Evolutionary conservation across 1,140 invertebrate species (phyloP).

Genomic region (Triops cancriformis): DNA sequence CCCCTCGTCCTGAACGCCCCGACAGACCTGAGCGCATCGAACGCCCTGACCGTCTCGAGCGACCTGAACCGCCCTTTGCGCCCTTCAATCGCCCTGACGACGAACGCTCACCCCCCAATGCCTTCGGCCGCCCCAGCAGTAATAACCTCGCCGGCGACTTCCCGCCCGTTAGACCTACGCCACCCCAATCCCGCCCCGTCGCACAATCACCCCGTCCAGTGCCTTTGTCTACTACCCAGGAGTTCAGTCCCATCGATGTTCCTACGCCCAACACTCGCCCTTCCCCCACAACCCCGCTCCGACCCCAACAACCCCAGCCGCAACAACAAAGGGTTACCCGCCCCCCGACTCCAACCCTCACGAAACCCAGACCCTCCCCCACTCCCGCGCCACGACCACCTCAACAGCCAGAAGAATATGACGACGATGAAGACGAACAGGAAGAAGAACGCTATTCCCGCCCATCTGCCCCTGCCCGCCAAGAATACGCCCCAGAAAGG

Average conservation of each 20-base stretch:
- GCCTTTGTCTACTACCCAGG: neutral
- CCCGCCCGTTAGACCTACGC: neutral
- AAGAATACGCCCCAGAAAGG: neutral
- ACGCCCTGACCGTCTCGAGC: neutral
- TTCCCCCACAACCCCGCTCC: neutral
- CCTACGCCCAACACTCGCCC: neutral
- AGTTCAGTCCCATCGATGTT: neutral
- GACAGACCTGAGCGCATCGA: neutral
- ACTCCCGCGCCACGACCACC: neutral
- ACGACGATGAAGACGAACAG: neutral
- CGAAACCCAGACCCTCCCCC: neutral
- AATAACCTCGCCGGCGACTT: neutral
- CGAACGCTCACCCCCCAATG: neutral
- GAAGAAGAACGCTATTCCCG: neutral
- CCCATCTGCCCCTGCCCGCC: neutral
- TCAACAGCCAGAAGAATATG: neutral
- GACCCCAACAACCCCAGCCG: neutral
- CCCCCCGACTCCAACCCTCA: neutral
- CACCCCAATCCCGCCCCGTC: neutral
- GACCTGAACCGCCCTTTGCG: neutral
- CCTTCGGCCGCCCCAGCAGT: neutral
- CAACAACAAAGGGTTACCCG: neutral
- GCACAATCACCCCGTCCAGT: conserved; percentile 7
- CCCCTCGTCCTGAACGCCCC: neutral
- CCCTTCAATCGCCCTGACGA: neutral